Evolutionary conservation across 2,797 vertebrate genomes (phyloP), one percentile per base, ranked within the genome.

Genomic region (Clamator glandarius): DNA sequence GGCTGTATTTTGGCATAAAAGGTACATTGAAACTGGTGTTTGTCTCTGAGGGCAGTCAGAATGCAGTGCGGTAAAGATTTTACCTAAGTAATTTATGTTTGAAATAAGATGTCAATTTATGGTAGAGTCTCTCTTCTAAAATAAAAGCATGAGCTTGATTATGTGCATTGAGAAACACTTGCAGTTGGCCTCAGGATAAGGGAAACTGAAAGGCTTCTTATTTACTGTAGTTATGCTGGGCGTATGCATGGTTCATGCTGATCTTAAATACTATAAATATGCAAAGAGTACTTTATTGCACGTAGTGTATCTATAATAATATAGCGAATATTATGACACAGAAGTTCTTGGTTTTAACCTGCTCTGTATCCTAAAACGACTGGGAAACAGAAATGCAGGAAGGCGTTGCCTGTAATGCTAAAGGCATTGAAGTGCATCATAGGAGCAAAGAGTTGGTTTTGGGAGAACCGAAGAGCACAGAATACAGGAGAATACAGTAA

Each of bases 71-170:
- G 50, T 50, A 14, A 58, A 54, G 28, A 46, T 26, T 82, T 55
- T 62, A 29, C 2, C 0, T 39, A 29, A 39, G 16, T 0, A 0
- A 58, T 85, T 54, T 61, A 15, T 35, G 2, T 73, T 72, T 90
- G 59, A 62, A 90, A 62, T 67, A 62, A 70, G 26, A 28, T 73
- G 42, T 69, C 25, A 15, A 12, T 48, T 3, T 52, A 6, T 57
- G 12, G 5, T 29, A 46, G 52, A 67, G 24, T 58, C 68, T 76
- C 24, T 14, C 18, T 66, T 92, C 72, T 72, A 8, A 52, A 58
- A 5, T 75, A 28, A 73, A 66, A 70, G 10, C 9, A 3, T 68
- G 8, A 6, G 29, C 46, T 78, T 80, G 20, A 23, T 51, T 58
- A 21, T 29, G 20, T 41, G 8, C 9, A 12, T 54, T 57, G 33